Evolutionary conservation across 2,797 vertebrate species (phyloP).

Genomic region (Podarcis siculus): DNA sequence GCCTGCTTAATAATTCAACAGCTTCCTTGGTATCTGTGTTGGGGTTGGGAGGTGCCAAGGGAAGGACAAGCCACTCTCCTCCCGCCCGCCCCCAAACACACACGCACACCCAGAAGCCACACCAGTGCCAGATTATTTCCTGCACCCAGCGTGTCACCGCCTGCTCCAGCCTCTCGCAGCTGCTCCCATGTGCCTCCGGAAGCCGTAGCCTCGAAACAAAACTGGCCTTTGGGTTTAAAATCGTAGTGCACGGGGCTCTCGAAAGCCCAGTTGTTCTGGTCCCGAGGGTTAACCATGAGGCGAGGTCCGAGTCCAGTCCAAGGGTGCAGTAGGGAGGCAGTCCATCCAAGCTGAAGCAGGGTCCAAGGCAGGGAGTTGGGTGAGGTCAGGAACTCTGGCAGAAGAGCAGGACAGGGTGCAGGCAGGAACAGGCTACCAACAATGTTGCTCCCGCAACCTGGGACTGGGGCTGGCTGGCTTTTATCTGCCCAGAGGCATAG

Average conservation of each 20-base stretch:
- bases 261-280: background rate
- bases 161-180: constrained; percentile 7
- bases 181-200: background rate
- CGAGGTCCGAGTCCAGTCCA: too few relatives aligned
- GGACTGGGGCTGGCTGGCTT: too few relatives aligned
- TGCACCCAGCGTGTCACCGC: background rate
- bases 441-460: too few relatives aligned
- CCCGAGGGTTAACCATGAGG: too few relatives aligned
- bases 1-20: constrained; percentile 34
- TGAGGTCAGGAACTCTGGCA: too few relatives aligned
- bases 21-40: constrained; percentile 22
- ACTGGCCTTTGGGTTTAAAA: background rate
- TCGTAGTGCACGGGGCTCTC: too few relatives aligned
- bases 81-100: background rate
- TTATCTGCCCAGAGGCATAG: too few relatives aligned
- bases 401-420: too few relatives aligned
- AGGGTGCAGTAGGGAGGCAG: too few relatives aligned
- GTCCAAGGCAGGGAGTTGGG: too few relatives aligned
- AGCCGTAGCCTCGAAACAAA: background rate
- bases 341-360: too few relatives aligned
- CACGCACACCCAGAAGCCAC: constrained; percentile 25
- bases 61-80: constrained; percentile 28
- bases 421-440: too few relatives aligned
- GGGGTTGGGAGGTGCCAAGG: constrained; percentile 1
- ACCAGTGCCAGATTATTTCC: constrained; percentile 25